Conservation (phyloP, 1,140 invertebrate species). For the Paracyclopina nana region DNA sequence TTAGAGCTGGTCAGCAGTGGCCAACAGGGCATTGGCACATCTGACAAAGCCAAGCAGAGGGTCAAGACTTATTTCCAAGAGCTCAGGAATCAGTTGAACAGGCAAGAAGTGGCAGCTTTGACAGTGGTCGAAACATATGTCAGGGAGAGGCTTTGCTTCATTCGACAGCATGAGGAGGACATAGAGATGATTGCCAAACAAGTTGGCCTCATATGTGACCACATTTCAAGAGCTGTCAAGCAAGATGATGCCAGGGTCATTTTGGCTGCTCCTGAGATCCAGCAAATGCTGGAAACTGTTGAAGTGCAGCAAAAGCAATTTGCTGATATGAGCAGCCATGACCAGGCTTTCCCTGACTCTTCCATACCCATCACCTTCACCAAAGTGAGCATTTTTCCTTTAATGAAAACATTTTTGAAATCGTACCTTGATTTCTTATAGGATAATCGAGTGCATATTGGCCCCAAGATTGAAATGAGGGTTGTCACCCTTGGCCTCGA, state of each 20-base stretch:
- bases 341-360: slow-evolving; percentile 35
- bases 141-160: slow-evolving; percentile 33
- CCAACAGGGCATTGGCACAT: slow-evolving; percentile 26
- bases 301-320: slow-evolving; percentile 40
- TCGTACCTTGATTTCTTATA: slow-evolving; percentile 26
- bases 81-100: slow-evolving; percentile 31
- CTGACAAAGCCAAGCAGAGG: slow-evolving; percentile 28
- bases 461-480: slow-evolving; percentile 41
- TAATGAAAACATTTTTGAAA: background rate
- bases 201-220: slow-evolving; percentile 35
- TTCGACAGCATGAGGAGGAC: slow-evolving; percentile 39
- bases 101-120: slow-evolving; percentile 36
- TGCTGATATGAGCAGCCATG: slow-evolving; percentile 32
- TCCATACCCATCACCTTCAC: slow-evolving; percentile 42
- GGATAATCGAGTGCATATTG: slow-evolving; percentile 42
- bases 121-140: slow-evolving; percentile 37
- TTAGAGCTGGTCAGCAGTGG: too few species aligned
- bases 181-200: slow-evolving; percentile 35
- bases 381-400: slow-evolving; percentile 27
- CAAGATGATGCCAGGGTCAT: slow-evolving; percentile 37
- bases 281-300: slow-evolving; percentile 32
- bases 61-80: slow-evolving; percentile 37
- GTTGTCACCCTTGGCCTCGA: slow-evolving; percentile 37
- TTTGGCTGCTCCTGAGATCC: slow-evolving; percentile 32
- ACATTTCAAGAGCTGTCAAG: slow-evolving; percentile 35